Base-by-base conservation (phyloP, 1,140 invertebrate species). In the Ips typographus region DNA sequence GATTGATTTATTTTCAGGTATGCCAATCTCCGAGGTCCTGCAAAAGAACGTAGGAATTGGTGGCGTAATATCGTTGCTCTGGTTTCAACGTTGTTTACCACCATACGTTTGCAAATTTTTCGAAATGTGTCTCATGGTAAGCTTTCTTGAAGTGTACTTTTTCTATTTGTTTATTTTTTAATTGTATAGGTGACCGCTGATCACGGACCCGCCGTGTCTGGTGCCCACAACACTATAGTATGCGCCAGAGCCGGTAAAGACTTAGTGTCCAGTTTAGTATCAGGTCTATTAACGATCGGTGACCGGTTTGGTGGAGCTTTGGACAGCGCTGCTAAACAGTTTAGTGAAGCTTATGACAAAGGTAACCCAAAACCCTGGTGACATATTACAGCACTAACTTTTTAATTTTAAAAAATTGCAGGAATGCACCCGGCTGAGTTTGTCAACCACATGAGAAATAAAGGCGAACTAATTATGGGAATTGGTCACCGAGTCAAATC, bases 151-250 rank as follows among this genome's bases (percentile, higher is more conserved):
- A 49, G 22, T 22, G 49, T 99, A 41, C 44, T 8, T 49, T 49
- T 8, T 3, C 7, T 6, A n/a, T 49, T 6, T 51, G 37, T 51
- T 63, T 49, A 40, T n/a, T 4, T 59, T 2, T 59, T 37, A 1
- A 36, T 6, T 44, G 36, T 51, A 8, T 55, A 69, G 67, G 67
- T 99, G 41, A 99, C 98, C 0, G 98, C 98, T 57, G 98, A 99
- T 84, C 98, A 99, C 81, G 98, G 98, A 39, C 98, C 98, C 0
- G 98, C 98, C 6, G 98, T 99, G 0, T 98, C 95, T 4, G 98
- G 98, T 22, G 98, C 98, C 0, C 98, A 99, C 80, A 99, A 99
- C 81, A 99, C 98, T 8, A 99, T 99, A 80, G 98, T 99, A 4
- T 98, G 96, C 78, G 97, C 98, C 1, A 83, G 98, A 71, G 98